A percentile compares a stretch with the other conserved stretches of the same genome.
phyloP scores from a whole-genome alignment of 2,888 invertebrate genomes.

The Tetragnatha montana region DNA sequence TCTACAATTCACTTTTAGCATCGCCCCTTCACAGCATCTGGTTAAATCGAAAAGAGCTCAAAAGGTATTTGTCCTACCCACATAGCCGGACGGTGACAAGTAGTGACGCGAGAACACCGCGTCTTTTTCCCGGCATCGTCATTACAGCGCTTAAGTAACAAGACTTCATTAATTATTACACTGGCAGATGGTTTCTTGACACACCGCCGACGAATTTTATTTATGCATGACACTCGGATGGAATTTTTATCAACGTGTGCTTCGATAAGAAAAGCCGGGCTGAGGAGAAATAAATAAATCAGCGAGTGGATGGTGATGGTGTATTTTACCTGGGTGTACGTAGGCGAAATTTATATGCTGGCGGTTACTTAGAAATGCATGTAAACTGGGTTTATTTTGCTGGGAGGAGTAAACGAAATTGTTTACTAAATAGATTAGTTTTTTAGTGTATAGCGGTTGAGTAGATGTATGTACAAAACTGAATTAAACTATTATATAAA shows the following conservation, averaged over 20 bases:
- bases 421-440: too few relatives aligned
- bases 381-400: too few relatives aligned
- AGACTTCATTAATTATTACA: constrained; percentile 54
- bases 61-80: constrained; percentile 34
- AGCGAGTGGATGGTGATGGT: too few relatives aligned
- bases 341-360: too few relatives aligned
- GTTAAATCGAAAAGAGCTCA: constrained; percentile 17
- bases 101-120: constrained; percentile 31
- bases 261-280: too few relatives aligned
- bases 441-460: too few relatives aligned
- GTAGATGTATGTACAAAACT: too few relatives aligned
- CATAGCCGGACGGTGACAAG: constrained; percentile 33
- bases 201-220: constrained; percentile 29
- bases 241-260: constrained; percentile 32
- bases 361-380: too few relatives aligned
- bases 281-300: too few relatives aligned
- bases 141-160: constrained; percentile 35
- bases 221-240: constrained; percentile 44
- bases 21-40: constrained; percentile 3
- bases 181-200: constrained; percentile 30
- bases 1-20: constrained; percentile 3
- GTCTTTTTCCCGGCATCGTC: constrained; percentile 1
- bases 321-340: too few relatives aligned
- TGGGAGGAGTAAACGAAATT: too few relatives aligned
- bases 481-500: too few relatives aligned